Percentiles rank a stretch among this genome's conserved stretches.
phyloP scores from a whole-genome alignment of 2,888 invertebrate species.

The Habrosyne pyritoides region DNA sequence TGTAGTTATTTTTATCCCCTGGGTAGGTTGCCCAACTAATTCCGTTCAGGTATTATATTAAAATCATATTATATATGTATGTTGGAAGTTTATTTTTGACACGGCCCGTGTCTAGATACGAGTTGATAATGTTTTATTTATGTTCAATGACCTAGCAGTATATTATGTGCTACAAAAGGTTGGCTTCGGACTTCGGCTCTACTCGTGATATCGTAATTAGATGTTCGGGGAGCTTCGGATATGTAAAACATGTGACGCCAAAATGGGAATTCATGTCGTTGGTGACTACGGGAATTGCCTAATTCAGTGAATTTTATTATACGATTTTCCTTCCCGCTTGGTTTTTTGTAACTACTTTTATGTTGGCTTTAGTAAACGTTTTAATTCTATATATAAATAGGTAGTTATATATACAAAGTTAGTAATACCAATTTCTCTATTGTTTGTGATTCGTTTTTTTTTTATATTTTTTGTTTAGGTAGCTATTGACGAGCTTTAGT shows the following conservation, averaged over 20 bases:
- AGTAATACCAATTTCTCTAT: no score
- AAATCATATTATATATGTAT: constrained; percentile 5
- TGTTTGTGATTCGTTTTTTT: no score
- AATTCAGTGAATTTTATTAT: not conserved
- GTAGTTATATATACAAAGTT: not conserved
- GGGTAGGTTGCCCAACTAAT: constrained; percentile 26
- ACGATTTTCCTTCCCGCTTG: not conserved
- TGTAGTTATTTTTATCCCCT: constrained; percentile 35
- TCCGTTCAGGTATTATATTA: constrained; percentile 6
- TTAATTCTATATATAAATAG: not conserved
- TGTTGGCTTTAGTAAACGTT: not conserved
- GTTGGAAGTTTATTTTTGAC: constrained; percentile 22
- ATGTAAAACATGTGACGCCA: not conserved
- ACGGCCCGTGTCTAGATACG: not conserved
- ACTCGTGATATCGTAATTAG: not conserved
- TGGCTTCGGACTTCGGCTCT: constrained; percentile 1
- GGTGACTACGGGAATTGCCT: not conserved
- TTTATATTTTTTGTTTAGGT: no score
- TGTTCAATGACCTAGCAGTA: not conserved
- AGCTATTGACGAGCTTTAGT: no score
- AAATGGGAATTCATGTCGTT: not conserved
- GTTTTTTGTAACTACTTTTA: not conserved
- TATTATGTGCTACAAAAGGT: not conserved
- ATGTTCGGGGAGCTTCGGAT: not conserved
- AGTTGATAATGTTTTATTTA: not conserved